Conservation (phyloP, 30 jellyfish, hydroid and myxozoan species). For the Turritopsis dohrnii region DNA sequence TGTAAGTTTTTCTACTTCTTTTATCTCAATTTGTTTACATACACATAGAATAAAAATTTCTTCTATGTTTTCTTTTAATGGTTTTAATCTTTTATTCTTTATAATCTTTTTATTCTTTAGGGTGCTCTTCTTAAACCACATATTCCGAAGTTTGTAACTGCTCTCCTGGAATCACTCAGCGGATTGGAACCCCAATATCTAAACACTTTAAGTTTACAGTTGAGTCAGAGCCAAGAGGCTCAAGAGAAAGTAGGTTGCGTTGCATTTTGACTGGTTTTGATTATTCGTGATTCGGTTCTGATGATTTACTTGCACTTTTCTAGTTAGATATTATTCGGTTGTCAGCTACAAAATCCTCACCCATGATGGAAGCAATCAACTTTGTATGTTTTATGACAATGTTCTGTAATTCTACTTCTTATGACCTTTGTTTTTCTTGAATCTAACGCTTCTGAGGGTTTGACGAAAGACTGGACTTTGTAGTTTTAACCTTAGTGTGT, state of each 20-base stretch:
- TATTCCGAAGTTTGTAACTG: slow-evolving; percentile 54
- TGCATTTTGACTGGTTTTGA: not conserved
- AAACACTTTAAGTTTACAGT: slow-evolving; percentile 62
- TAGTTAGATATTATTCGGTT: slow-evolving; percentile 86
- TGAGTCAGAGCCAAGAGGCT: slow-evolving; percentile 64
- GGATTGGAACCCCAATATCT: slow-evolving; percentile 92
- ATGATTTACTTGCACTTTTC: not conserved
- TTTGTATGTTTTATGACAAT: slow-evolving; percentile 32
- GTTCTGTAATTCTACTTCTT: not conserved
- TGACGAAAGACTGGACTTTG: not conserved
- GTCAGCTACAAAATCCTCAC: slow-evolving; percentile 89
- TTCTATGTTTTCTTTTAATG: no score
- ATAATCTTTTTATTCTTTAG: slow-evolving; percentile 22
- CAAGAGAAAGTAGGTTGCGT: slow-evolving; percentile 68
- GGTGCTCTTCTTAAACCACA: slow-evolving; percentile 78
- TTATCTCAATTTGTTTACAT: no score
- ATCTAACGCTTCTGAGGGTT: no score
- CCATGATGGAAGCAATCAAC: slow-evolving; percentile 96
- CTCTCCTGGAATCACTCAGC: slow-evolving; percentile 75
- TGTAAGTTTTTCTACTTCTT: slow-evolving; percentile 55
- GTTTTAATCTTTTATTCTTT: not conserved
- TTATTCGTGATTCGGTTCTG: not conserved
- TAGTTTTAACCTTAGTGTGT: slow-evolving; percentile 44
- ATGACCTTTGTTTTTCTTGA: not conserved
- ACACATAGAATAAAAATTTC: no score